phyloP scores from a whole-genome alignment of 2,888 invertebrate genomes.

The Stenodema calcarata region DNA sequence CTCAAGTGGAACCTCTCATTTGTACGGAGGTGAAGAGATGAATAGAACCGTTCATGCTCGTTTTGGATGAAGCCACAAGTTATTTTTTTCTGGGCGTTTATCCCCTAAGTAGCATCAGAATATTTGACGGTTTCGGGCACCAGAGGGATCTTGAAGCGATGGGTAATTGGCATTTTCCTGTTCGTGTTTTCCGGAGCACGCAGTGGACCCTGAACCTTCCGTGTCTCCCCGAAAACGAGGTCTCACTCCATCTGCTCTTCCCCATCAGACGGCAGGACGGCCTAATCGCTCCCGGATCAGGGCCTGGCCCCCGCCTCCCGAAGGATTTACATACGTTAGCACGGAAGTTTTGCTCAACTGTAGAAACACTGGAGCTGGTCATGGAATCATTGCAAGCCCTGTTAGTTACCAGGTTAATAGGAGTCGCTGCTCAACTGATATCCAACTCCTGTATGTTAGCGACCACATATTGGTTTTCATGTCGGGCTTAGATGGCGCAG shows the following conservation, averaged over 20 bases:
- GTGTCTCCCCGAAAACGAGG: conserved; percentile 21
- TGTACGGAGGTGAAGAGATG: no score
- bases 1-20: no score
- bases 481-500: no score
- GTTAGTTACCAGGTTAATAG: background rate
- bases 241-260: conserved; percentile 16
- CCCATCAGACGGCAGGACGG: background rate
- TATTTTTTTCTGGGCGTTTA: background rate
- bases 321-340: conserved; percentile 16
- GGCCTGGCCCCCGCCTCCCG: background rate
- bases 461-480: no score
- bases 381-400: background rate
- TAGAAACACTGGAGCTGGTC: background rate
- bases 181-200: conserved; percentile 26
- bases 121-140: background rate
- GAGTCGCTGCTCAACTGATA: no score
- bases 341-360: conserved; percentile 1
- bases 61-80: background rate
- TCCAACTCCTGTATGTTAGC: no score
- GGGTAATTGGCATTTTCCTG: conserved; percentile 37
- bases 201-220: conserved; percentile 6
- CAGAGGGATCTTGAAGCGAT: background rate
- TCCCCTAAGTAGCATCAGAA: background rate
- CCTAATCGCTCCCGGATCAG: background rate
- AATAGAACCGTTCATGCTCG: background rate